Evolutionary conservation across 2,113 vertebrate genomes (phyloP).

Genomic region (Psammodynastes pulverulentus): DNA sequence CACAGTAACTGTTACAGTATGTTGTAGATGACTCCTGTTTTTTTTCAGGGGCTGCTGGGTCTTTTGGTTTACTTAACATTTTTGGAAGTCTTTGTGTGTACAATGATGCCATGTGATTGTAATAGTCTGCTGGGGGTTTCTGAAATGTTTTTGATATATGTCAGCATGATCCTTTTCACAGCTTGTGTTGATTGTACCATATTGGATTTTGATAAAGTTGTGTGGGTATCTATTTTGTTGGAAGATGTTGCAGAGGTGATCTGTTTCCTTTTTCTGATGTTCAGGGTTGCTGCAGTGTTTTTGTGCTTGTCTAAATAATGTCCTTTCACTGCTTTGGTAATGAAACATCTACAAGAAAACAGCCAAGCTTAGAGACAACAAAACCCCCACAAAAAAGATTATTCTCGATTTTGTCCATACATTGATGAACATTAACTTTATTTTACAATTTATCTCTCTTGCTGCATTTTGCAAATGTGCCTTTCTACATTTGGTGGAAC

Average conservation of each 20-base stretch:
- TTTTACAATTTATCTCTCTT: background rate
- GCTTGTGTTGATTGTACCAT: background rate
- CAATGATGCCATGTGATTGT: background rate
- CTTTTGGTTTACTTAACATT: background rate
- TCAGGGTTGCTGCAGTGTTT: background rate
- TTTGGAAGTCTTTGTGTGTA: background rate
- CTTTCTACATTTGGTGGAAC: background rate
- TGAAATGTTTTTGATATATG: background rate
- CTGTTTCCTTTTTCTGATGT: background rate
- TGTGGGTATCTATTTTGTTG: background rate
- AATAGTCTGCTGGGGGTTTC: background rate
- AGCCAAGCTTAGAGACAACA: background rate
- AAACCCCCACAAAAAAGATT: background rate
- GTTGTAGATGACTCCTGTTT: background rate
- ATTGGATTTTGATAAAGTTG: background rate
- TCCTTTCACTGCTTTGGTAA: background rate
- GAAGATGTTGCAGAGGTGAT: background rate
- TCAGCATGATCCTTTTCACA: background rate
- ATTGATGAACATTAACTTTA: background rate
- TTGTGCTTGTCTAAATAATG: background rate
- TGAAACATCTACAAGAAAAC: background rate
- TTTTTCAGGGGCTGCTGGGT: background rate
- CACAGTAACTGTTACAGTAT: background rate
- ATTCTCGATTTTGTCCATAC: background rate
- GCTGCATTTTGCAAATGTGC: background rate